These are phyloP conservation scores for Catocala fraxini DNA, from an alignment of 2,888 invertebrate genomes.

Conservation along the genomic window DNA sequence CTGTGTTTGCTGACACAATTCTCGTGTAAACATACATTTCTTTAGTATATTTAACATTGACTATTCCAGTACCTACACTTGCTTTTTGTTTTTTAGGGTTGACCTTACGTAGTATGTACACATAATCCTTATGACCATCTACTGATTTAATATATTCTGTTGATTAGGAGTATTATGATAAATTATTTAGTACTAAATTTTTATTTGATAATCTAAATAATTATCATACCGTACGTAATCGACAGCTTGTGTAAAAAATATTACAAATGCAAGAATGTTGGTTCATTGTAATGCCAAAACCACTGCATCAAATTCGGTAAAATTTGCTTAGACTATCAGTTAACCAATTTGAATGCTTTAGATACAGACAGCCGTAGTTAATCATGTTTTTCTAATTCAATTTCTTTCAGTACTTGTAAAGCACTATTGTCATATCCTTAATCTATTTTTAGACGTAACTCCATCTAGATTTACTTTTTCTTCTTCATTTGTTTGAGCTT, in stretches of 20 bases:
- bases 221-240: constrained; percentile 14
- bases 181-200: constrained; percentile 15
- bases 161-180: constrained; percentile 14
- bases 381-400: not conserved
- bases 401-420: not conserved
- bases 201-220: constrained; percentile 4
- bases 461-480: constrained; percentile 11
- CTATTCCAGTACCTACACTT: constrained; percentile 6
- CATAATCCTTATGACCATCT: constrained; percentile 17
- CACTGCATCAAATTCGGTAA: constrained; percentile 26
- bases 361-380: not conserved
- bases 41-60: constrained; percentile 14
- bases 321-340: constrained; percentile 23
- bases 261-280: constrained; percentile 20
- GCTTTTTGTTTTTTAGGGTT: constrained; percentile 22
- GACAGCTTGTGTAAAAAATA: constrained; percentile 11
- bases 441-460: constrained; percentile 9
- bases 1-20: constrained; percentile 39
- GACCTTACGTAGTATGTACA: constrained; percentile 17
- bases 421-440: not conserved
- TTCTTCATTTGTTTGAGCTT: constrained; percentile 17
- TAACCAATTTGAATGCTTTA: constrained; percentile 9
- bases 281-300: constrained; percentile 17
- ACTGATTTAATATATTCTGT: constrained; percentile 13
- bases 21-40: constrained; percentile 41